Evolutionary conservation across 1,140 invertebrate species (phyloP), one percentile per base, ranked within the genome.

Genomic region (Holcopasites calliopsidis): DNA sequence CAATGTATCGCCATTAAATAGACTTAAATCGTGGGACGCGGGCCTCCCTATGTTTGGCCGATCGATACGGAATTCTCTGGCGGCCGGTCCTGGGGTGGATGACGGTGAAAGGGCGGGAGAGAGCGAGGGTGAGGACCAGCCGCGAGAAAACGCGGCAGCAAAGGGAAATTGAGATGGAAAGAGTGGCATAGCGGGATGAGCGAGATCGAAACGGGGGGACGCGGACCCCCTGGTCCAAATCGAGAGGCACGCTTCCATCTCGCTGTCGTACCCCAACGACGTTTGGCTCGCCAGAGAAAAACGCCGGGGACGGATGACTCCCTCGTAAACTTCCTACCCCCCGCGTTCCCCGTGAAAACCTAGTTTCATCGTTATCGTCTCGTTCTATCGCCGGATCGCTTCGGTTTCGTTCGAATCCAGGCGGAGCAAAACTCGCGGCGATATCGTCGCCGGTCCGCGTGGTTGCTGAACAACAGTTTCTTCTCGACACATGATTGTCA

Each of bases 151-250:
- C 73, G 76, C 76, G 60, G 79, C 78, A 76, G 80, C 82, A 80
- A 81, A 84, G 83, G 83, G 81, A 81, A 83, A 85, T 81, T 74
- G 77, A 78, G 82, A 77, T 84, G 83, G 85, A 80, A 85, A 82
- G 83, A 78, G 72, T 74, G 76, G 71, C 71, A 57, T 31, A 73
- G 64, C 42, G 57, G 52, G 70, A 65, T 60, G 78, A 49, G 62
- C 26, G 52, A 64, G 50, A 72, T 62, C 73, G 73, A 61, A 64
- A 75, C 5, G 69, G 79, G 73, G 70, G 73, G 21, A 33, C 26
- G 18, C 55, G 72, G 79, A 58, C 77, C 60, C 72, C n/a, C 79
- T 64, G 71, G 54, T 69, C 70, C 72, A 58, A 75, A 83, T 58
- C 69, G 38, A 58, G 31, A 61, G 74, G 72, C 73, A 73, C 71